These are phyloP conservation scores for Cataglyphis cursor DNA, from an alignment of 2,888 invertebrate species.

Conservation along the genomic window DNA sequence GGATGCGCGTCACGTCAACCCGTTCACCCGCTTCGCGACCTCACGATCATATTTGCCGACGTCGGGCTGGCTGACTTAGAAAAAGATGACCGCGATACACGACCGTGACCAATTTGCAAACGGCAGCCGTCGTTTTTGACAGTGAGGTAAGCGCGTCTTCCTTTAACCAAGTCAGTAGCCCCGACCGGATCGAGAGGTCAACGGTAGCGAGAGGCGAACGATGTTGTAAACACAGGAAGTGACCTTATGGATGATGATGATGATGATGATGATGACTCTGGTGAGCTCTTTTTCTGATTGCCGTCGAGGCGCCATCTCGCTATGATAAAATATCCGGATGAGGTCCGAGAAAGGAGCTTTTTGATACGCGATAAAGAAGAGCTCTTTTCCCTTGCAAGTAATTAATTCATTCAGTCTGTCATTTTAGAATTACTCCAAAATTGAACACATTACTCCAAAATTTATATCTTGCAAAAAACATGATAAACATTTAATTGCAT, in stretches of 20 bases:
- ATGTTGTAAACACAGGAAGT: constrained; percentile 45
- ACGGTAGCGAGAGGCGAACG: constrained; percentile 35
- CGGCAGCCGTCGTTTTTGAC: constrained; percentile 57
- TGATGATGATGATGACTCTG: background rate
- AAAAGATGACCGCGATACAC: constrained; percentile 45
- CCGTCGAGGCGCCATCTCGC: constrained; percentile 34
- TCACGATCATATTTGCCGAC: constrained; percentile 37
- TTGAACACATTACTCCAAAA: background rate
- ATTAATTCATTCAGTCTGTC: background rate
- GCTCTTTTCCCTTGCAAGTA: background rate
- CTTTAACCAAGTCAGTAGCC: constrained; percentile 35
- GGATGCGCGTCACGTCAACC: constrained; percentile 73
- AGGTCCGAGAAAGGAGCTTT: background rate
- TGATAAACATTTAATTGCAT: background rate
- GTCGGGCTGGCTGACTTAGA: constrained; percentile 18
- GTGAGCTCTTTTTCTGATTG: background rate
- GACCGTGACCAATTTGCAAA: constrained; percentile 63
- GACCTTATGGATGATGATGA: background rate
- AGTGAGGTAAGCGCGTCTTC: constrained; percentile 46
- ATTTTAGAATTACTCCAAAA: background rate
- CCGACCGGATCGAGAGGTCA: constrained; percentile 48
- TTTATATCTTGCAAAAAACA: background rate
- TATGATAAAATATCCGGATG: constrained; percentile 10
- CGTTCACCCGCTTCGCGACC: constrained; percentile 41
- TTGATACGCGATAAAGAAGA: constrained; percentile 1